Conservation (phyloP, 2,113 vertebrate species). For the Ptychochromis oligacanthus region DNA sequence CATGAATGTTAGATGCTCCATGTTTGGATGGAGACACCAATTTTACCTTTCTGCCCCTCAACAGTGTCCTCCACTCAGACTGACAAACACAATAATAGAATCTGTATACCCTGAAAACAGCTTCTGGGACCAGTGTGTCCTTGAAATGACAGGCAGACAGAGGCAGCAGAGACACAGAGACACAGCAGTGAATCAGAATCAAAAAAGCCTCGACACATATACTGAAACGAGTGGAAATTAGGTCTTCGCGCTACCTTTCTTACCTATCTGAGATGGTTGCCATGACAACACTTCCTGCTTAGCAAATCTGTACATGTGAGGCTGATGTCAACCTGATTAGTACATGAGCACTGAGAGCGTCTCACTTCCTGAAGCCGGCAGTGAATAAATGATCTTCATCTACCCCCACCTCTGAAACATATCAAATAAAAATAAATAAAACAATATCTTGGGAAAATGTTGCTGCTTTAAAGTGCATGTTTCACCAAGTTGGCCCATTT, state of each 20-base stretch:
- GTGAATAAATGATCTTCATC: neutral
- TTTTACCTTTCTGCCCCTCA: neutral
- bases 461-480: neutral
- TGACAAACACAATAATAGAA: neutral
- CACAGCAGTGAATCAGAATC: neutral
- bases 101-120: neutral
- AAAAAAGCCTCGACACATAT: neutral
- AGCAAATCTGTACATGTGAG: constrained; percentile 16
- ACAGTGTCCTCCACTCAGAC: constrained; percentile 3
- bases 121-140: neutral
- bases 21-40: neutral
- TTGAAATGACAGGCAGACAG: neutral
- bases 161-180: neutral
- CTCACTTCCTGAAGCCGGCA: constrained; percentile 25
- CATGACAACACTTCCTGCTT: constrained; percentile 59
- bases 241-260: neutral
- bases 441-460: neutral
- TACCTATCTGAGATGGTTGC: constrained; percentile 47
- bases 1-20: neutral
- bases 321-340: constrained; percentile 45
- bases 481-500: neutral
- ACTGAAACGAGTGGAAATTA: constrained; percentile 2
- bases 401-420: neutral
- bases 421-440: neutral
- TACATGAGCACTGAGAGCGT: neutral